Conservation (phyloP, 2,888 invertebrate genomes). For the Melanostoma mellinum region DNA sequence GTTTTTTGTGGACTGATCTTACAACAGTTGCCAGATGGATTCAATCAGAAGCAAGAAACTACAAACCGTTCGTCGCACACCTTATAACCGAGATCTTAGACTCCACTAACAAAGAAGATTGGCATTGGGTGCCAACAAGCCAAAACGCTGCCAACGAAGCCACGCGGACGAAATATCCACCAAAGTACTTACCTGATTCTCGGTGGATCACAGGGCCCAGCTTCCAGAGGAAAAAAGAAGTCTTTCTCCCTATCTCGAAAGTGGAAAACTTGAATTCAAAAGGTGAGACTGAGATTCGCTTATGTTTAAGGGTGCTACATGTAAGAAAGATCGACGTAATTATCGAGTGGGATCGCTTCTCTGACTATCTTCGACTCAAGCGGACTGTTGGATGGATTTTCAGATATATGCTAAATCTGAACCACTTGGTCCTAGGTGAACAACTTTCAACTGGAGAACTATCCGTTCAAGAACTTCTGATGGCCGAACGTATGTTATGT, state of each 20-base stretch:
- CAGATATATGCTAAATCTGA: background rate
- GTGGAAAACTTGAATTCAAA: too few species aligned
- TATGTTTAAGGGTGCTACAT: too few species aligned
- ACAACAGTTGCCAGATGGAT: too few species aligned
- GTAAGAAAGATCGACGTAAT: background rate
- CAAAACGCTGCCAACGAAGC: slow-evolving; percentile 39
- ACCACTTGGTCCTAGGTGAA: background rate
- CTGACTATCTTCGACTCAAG: slow-evolving; percentile 9
- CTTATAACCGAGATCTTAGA: slow-evolving; percentile 43
- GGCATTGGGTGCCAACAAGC: slow-evolving; percentile 62
- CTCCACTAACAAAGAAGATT: slow-evolving; percentile 45
- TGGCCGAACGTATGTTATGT: slow-evolving; percentile 12
- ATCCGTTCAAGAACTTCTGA: slow-evolving; percentile 2
- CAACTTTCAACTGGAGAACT: slow-evolving; percentile 16
- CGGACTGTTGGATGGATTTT: slow-evolving; percentile 8
- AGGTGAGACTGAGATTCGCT: too few species aligned
- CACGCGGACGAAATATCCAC: slow-evolving; percentile 21
- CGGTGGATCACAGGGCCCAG: too few species aligned
- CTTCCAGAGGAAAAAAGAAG: too few species aligned
- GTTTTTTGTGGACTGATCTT: too few species aligned
- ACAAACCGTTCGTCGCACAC: slow-evolving; percentile 52
- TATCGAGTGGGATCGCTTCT: background rate
- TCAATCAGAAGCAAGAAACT: slow-evolving; percentile 30
- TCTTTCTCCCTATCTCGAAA: too few species aligned
- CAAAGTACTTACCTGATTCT: too few species aligned